Base-by-base conservation (phyloP, 1,140 invertebrate genomes). In the Tachypleus tridentatus region DNA sequence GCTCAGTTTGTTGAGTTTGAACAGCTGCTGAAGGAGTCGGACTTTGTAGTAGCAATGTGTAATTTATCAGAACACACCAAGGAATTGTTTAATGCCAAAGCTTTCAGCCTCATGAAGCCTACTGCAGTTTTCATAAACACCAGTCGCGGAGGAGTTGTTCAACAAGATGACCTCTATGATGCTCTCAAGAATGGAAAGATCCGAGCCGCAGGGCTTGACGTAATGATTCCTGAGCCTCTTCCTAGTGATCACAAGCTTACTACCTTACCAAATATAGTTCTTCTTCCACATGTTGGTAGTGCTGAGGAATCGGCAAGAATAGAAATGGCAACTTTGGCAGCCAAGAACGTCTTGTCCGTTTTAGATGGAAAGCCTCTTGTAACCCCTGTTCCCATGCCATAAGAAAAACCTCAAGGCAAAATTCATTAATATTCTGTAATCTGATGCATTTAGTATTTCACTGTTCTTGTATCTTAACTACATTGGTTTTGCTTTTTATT, bases 271-370 rank as follows among this genome's bases (percentile, higher is more conserved):
- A 97, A 97, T 78, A 87, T 85, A 84, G 87, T 95, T n/a, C 76
- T 97, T 54, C 75, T 95, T 58, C 94, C 94, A 3, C 94, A 97
- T 74, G 92, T 97, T 72, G 93, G 91, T n/a, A 95, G 91, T 79
- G 93, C 93, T 4, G 85, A 88, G 6, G 82, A 82, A 58, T 83
- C 88, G 75, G 85, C 90, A 0, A 81, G 93, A 69, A 82, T 84
- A 60, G 82, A 83, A 70, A 97, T 97, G 93, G 85, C 86, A 10
- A 78, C 83, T 53, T 77, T 95, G 49, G 89, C 89, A 10, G 91
- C 88, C 0, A 77, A 83, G 66, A 97, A 97, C 80, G 91, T 97
- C 71, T 73, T 94, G 8, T 83, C 86, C 62, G 91, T 82, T 48
- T 73, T 95, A 6, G 80, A 85, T 61, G 84, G 81, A 49, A 80